Evolutionary conservation across 1,140 invertebrate genomes (phyloP).

Genomic region (Philotrypesis tridentata): DNA sequence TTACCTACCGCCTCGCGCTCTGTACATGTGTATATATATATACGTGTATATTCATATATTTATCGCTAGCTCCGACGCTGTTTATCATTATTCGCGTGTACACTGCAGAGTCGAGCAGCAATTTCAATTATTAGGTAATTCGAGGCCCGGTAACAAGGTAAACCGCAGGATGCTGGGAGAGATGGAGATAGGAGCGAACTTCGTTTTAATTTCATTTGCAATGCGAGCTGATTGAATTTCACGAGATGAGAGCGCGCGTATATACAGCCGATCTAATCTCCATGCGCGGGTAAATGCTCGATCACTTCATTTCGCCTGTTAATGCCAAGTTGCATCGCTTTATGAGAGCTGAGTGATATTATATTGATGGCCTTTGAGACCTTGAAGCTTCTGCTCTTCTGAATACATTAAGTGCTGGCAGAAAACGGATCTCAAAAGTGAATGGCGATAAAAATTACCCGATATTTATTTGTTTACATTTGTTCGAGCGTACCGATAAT

Average conservation of each 20-base stretch:
- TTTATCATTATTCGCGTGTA: not conserved
- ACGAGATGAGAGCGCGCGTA: not conserved
- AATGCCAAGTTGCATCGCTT: not conserved
- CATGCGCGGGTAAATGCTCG: not conserved
- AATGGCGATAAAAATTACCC: no score
- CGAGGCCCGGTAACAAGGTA: constrained; percentile 46
- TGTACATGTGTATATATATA: not conserved
- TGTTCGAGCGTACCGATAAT: no score
- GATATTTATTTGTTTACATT: no score
- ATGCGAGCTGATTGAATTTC: constrained; percentile 50
- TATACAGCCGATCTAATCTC: not conserved
- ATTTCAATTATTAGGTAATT: constrained; percentile 53
- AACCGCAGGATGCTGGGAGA: not conserved
- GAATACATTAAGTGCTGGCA: no score
- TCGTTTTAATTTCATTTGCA: constrained; percentile 55
- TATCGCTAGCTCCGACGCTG: not conserved
- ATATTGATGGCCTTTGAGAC: not conserved
- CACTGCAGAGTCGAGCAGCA: not conserved
- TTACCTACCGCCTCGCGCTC: not conserved
- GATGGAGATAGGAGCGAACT: not conserved
- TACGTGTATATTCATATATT: no score
- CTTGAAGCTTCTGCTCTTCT: no score
- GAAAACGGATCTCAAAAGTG: no score
- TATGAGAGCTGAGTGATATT: not conserved
- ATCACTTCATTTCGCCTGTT: not conserved